Percentiles rank a stretch among this genome's conserved stretches.
Conservation (phyloP, 2,888 invertebrate genomes). For the Perizoma flavofasciatum region DNA sequence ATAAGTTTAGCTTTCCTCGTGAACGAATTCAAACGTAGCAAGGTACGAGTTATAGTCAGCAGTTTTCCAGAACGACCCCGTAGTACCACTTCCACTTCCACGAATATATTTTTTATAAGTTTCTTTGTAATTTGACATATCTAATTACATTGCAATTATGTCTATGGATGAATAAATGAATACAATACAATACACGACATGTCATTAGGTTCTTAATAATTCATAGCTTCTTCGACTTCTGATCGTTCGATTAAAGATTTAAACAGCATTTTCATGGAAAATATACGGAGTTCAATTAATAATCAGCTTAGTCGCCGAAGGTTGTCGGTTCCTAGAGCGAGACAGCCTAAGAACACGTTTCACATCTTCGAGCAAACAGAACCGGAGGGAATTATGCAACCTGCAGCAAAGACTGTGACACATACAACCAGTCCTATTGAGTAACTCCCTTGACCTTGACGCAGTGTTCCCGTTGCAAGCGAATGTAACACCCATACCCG, state of each 20-base stretch:
- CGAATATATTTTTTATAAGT: no score
- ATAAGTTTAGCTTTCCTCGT: slow-evolving; percentile 9
- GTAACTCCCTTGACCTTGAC: slow-evolving; percentile 74
- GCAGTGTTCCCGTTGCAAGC: slow-evolving; percentile 39
- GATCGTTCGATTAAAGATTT: slow-evolving; percentile 20
- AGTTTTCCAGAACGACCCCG: slow-evolving; percentile 15
- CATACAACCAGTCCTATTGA: slow-evolving; percentile 63
- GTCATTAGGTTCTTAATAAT: slow-evolving; percentile 18
- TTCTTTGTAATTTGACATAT: no score
- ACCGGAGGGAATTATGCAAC: slow-evolving; percentile 68
- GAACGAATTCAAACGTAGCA: slow-evolving; percentile 6
- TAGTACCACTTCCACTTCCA: neutral
- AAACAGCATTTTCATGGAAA: slow-evolving; percentile 20
- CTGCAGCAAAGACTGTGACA: slow-evolving; percentile 42
- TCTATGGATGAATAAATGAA: no score
- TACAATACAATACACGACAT: neutral
- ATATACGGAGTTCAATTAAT: slow-evolving; percentile 13
- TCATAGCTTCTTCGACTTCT: slow-evolving; percentile 16
- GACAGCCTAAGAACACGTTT: slow-evolving; percentile 32
- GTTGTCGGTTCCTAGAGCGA: slow-evolving; percentile 21
- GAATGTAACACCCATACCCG: slow-evolving; percentile 53
- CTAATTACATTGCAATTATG: no score
- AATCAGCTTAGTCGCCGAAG: slow-evolving; percentile 11
- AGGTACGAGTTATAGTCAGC: slow-evolving; percentile 10
- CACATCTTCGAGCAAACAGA: slow-evolving; percentile 40